Conservation (phyloP, 1,140 invertebrate genomes). For the Drosophila pallidifrons region DNA sequence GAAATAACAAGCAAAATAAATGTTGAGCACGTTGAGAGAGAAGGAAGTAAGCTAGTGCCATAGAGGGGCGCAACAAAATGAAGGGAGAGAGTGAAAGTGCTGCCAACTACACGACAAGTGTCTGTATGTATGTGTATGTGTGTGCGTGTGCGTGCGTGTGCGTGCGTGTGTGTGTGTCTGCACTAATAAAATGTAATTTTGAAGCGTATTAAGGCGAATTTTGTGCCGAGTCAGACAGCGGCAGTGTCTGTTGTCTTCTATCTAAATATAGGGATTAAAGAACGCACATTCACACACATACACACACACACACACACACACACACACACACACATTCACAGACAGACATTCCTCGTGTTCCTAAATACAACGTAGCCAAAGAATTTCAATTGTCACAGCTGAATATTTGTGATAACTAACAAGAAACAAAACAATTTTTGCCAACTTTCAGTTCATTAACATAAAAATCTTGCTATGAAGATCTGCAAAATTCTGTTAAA, state of each 20-base stretch:
- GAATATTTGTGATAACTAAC: slow-evolving; percentile 11
- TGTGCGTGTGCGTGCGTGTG: slow-evolving; percentile 16
- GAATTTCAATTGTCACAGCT: slow-evolving; percentile 22
- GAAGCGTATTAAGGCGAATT: slow-evolving; percentile 71
- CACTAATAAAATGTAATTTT: slow-evolving; percentile 80
- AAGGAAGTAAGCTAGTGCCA: slow-evolving; percentile 8
- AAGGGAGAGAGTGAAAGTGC: slow-evolving; percentile 64
- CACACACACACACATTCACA: neutral
- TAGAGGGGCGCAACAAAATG: neutral
- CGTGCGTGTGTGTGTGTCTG: slow-evolving; percentile 52
- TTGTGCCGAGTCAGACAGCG: slow-evolving; percentile 59
- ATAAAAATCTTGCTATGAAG: too few relatives aligned
- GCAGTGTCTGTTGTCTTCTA: slow-evolving; percentile 29
- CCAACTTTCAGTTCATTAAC: neutral
- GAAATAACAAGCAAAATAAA: slow-evolving; percentile 75
- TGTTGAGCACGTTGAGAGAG: slow-evolving; percentile 42
- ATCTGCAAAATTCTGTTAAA: too few relatives aligned
- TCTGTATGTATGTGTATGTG: slow-evolving; percentile 26
- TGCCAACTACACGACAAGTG: slow-evolving; percentile 59
- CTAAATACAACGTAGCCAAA: slow-evolving; percentile 33
- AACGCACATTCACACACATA: slow-evolving; percentile 12
- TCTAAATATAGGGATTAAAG: slow-evolving; percentile 46
- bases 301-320: slow-evolving; percentile 1
- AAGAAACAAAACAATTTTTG: neutral
- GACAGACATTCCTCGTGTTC: slow-evolving; percentile 15